Conservation (phyloP, 2,113 vertebrate genomes). For the Balaeniceps rex region DNA sequence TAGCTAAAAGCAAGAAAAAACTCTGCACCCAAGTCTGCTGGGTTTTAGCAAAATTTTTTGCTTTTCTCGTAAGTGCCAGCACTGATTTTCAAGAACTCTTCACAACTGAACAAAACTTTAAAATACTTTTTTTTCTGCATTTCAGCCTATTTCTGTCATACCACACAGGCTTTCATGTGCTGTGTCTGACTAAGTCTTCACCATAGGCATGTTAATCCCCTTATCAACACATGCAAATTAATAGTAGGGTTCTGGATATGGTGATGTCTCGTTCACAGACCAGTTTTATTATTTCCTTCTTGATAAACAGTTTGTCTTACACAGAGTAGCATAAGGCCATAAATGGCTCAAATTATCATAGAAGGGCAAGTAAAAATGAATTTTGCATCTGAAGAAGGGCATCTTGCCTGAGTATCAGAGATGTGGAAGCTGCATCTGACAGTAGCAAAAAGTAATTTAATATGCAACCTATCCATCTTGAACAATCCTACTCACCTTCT, state of each 20-base stretch:
- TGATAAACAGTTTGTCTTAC: background rate
- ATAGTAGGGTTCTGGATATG: background rate
- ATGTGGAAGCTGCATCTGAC: background rate
- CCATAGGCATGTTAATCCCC: background rate
- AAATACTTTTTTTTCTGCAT: background rate
- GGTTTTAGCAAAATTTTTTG: background rate
- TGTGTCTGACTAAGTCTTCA: background rate
- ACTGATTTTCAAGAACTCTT: background rate
- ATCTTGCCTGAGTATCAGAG: background rate
- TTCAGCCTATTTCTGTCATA: background rate
- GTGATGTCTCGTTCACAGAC: background rate
- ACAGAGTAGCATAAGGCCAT: background rate
- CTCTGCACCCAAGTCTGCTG: background rate
- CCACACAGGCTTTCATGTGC: background rate
- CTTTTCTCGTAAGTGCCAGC: background rate
- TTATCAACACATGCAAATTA: background rate
- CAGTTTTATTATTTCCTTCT: background rate
- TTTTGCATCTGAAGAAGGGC: background rate
- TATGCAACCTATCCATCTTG: background rate
- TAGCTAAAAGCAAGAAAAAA: background rate
- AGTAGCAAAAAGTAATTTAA: background rate
- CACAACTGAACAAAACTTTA: background rate
- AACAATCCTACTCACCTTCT: background rate
- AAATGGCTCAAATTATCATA: background rate
- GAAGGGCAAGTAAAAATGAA: background rate